A percentile compares a stretch with the other conserved stretches of the same genome.
These are phyloP conservation scores for Cepaea hortensis DNA, from an alignment of 2,888 invertebrate genomes.

Conservation along the genomic window DNA sequence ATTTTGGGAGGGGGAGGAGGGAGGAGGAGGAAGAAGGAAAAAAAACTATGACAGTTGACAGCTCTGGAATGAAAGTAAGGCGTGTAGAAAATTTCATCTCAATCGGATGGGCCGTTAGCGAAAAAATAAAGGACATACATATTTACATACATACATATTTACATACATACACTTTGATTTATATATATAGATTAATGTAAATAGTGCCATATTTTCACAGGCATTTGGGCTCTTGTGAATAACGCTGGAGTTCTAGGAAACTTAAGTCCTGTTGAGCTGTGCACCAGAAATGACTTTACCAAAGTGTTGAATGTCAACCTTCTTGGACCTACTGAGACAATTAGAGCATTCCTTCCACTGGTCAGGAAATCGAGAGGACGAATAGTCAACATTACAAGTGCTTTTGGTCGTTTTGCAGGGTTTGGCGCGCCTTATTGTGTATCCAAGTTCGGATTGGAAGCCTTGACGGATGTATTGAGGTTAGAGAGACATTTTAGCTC, in stretches of 20 bases:
- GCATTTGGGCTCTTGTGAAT: constrained; percentile 67
- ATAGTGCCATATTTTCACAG: constrained; percentile 38
- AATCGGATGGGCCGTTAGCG: too few relatives aligned
- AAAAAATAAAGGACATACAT: too few relatives aligned
- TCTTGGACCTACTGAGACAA: constrained; percentile 69
- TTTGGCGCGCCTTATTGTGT: constrained; percentile 55
- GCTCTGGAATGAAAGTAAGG: too few relatives aligned
- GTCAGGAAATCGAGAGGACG: constrained; percentile 60
- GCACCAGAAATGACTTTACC: constrained; percentile 64
- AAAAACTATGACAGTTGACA: too few relatives aligned
- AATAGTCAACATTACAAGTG: constrained; percentile 62
- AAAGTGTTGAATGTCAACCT: constrained; percentile 64
- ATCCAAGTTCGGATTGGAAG: constrained; percentile 62
- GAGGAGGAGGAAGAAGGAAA: too few relatives aligned
- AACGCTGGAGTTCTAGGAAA: constrained; percentile 64
- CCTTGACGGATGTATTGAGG: constrained; percentile 58
- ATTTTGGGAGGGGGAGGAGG: too few relatives aligned
- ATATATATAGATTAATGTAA: too few relatives aligned
- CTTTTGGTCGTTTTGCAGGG: constrained; percentile 56
- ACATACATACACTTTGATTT: too few relatives aligned
- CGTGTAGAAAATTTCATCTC: too few relatives aligned
- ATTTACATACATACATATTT: too few relatives aligned
- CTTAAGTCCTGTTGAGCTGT: constrained; percentile 68
- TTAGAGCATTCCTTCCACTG: constrained; percentile 61
- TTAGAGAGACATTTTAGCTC: constrained; percentile 16